Percentiles rank a stretch among this genome's conserved stretches.
Conservation (phyloP, 2,113 vertebrate genomes). For the Semnornis frantzii region DNA sequence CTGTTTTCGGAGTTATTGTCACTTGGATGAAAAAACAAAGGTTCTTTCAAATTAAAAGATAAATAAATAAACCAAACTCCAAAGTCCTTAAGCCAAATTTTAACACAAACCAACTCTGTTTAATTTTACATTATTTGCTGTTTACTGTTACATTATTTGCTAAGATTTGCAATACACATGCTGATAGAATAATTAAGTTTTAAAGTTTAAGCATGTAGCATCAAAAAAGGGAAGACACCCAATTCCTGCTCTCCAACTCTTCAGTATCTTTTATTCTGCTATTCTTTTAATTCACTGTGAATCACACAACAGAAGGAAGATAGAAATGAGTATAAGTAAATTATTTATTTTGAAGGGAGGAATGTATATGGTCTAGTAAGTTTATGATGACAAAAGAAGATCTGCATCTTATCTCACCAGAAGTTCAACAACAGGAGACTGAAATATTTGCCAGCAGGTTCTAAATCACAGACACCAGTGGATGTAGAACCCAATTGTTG, state of each 20-base stretch:
- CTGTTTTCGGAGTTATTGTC: not conserved
- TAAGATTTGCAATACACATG: not conserved
- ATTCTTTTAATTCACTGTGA: not conserved
- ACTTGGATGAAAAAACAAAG: not conserved
- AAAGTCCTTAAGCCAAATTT: too few relatives aligned
- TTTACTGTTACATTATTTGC: not conserved
- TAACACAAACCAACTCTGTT: not conserved
- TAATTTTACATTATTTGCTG: not conserved
- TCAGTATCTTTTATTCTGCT: not conserved
- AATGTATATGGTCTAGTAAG: constrained; percentile 15
- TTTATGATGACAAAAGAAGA: constrained; percentile 59
- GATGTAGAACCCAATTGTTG: not conserved
- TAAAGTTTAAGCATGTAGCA: not conserved
- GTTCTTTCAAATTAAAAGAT: too few relatives aligned
- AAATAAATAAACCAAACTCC: not conserved
- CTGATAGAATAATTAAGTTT: not conserved
- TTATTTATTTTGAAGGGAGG: constrained; percentile 38
- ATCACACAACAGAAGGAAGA: constrained; percentile 5
- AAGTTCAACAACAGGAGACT: constrained; percentile 42
- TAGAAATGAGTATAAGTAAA: constrained; percentile 15
- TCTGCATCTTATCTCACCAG: constrained; percentile 50
- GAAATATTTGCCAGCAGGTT: constrained; percentile 33
- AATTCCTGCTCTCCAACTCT: not conserved
- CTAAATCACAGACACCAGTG: constrained; percentile 56
- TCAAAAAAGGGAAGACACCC: not conserved